Evolutionary conservation across 2,113 vertebrate genomes (phyloP), one percentile per base, ranked within the genome.

Genomic region (Zeus faber): DNA sequence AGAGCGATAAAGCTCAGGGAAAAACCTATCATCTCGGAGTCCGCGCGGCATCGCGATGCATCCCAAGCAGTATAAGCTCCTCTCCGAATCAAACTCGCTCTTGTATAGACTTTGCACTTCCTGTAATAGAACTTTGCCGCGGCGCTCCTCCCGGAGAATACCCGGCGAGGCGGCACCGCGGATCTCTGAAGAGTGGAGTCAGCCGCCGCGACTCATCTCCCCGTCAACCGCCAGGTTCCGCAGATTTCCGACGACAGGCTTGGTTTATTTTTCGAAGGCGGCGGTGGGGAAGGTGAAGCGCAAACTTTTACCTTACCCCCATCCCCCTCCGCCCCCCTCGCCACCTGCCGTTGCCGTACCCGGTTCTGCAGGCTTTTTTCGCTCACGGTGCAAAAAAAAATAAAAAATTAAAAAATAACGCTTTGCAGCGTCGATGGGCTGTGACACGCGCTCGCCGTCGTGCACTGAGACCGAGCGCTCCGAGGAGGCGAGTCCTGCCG

Each of bases 11-110:
- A 14, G 16, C 22, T 60, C 63, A 14, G 58, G 75, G 71, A 56
- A 73, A 79, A 73, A 77, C 17, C 63, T 39, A 67, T 65, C 54
- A 67, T 64, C 58, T 56, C 33, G 21, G 73, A 60, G 73, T 77
- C 65, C 49, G 25, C 23, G 61, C 74, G 61, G 58, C 65, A 52
- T 74, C 67, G 62, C 3, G 62, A 45, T 45, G 54, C 58, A 71
- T 71, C 49, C 25, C 57, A 67, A 73, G 55, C 67, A 55, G 43
- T 25, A 39, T 41, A 11, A 7, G 29, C 58, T 62, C 73, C 49
- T 64, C 60, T 62, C 27, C 61, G 35, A 65, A 58, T 77, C 63
- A 51, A 6, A 65, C 43, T 25, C 47, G 26, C 33, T 72, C 49
- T 47, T 57, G 46, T 58, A 58, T 48, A 27, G 37, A 55, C 45